Conservation (phyloP, 2,888 invertebrate genomes). For the Cylindroiulus punctatus region DNA sequence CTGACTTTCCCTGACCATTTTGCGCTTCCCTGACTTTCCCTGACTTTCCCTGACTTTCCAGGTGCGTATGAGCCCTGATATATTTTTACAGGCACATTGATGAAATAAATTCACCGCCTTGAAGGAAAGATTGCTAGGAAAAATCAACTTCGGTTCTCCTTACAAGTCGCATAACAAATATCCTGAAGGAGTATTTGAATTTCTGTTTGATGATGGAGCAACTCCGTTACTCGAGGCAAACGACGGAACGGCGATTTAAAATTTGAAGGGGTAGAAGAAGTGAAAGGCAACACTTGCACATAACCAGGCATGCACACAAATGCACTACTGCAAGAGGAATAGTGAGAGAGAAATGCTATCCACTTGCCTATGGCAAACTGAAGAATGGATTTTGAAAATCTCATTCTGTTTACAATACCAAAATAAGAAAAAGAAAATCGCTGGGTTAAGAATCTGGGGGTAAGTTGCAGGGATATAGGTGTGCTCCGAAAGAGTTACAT, state of each 20-base stretch:
- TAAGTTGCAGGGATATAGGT: not conserved
- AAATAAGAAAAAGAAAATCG: conserved; percentile 48
- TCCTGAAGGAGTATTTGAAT: conserved; percentile 45
- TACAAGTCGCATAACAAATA: conserved; percentile 18
- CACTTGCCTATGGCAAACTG: conserved; percentile 43
- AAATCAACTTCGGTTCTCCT: conserved; percentile 30
- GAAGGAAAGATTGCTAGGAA: not conserved
- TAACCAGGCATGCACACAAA: not conserved
- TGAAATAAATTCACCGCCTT: not conserved
- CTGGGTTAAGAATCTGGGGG: conserved; percentile 12
- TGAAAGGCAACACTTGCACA: not conserved
- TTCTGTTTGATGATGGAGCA: conserved; percentile 36
- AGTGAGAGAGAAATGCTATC: conserved; percentile 42
- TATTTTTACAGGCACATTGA: not conserved
- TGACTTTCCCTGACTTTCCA: no score
- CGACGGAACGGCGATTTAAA: conserved; percentile 30
- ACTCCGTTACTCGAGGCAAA: conserved; percentile 28
- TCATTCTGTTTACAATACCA: conserved; percentile 50
- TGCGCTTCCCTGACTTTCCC: no score
- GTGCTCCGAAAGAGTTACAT: not conserved
- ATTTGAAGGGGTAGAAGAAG: not conserved
- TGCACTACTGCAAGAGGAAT: not conserved
- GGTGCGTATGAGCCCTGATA: no score
- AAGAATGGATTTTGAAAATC: conserved; percentile 44
- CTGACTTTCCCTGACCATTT: no score